Evolutionary conservation across 2,888 invertebrate species (phyloP), one percentile per base, ranked within the genome.

Genomic region (Limenitis camilla): DNA sequence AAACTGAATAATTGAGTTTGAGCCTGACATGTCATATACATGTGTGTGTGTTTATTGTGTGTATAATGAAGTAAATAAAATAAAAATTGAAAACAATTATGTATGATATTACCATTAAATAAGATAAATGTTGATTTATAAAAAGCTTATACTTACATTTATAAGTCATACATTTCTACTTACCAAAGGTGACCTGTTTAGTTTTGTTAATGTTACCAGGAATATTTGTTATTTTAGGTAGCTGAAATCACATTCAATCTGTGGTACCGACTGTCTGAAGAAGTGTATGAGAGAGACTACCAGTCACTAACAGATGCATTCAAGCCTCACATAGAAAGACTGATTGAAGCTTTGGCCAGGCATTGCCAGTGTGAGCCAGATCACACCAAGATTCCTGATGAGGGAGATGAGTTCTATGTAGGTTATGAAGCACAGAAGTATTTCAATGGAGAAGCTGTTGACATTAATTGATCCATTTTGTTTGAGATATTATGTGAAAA

Each of bases 301-400:
- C 93, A 94, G 64, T 90, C 92, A 0, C 75, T 96, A n/a, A 95
- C 94, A 1, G 90, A 91, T 43, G 83, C 93, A 33, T 99, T 98
- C 78, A 92, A 93, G 69, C 97, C 98, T 0, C 95, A 97, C 73
- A 92, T 98, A 52, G 96, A 97, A 79, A 89, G 97, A 65, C 85
- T 98, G n/a, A 92, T 98, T 6, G 92, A 93, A 48, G 95, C 96
- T 0, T 86, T 99, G 6, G 96, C 96, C 61, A 90, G 94, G 53
- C 99, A 99, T 76, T 96, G 97, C 67, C 97, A 98, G 84, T 95
- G 98, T 88, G 99, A 99, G 68, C 93, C 96, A 0, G 99, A 99
- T 74, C 94, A 94, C 68, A 95, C 96, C 52, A 94, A 95, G 19
- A 81, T 97, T 41, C 91, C 96, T 2, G 94, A 95, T 57, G 94